Base-by-base conservation (phyloP, 2,888 invertebrate genomes). In the Malthinus flaveolus region DNA sequence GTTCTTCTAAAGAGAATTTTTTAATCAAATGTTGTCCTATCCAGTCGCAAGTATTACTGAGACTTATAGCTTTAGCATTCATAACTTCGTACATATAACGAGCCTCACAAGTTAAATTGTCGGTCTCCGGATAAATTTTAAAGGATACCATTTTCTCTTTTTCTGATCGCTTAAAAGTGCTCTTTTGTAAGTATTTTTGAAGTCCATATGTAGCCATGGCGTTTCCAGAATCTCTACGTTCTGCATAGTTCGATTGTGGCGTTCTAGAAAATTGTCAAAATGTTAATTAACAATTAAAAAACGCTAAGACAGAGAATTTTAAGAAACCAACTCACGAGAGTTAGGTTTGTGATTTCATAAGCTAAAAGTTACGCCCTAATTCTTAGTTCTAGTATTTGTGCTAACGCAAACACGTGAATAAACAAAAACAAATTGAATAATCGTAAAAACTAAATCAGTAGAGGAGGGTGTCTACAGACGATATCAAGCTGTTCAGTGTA, bases 41-140 rank as follows among this genome's bases (percentile, higher is more conserved):
- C 47, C 71, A 69, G 12, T 77, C 72, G 1, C 79, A 75, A 62
- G 78, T 74, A 39, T 77, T 75, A 67, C 80, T 77, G 47, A 84
- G 62, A 45, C 78, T 72, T 32, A 68, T 68, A n/a, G 78, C 78
- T 66, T 79, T 79, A 31, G 78, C 79, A 7, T 77, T 65, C 44
- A 81, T 67, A 49, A 80, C 79, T 70, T 84, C 82, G 68, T 81
- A 83, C 84, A 85, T 84, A 68, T 81, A 83, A 65, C 75, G 63
- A 45, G 62, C 55, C 45, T 70, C 64, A 8, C 53, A 12, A 4
- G 53, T 39, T 15, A 65, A 23, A 56, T 45, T 15, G 23, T 51
- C 44, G 7, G 39, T 15, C 50, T 54, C 51, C 44, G 55, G 42
- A 33, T 46, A 52, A 11, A 55, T 54, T 48, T 45, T 49, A 15